phyloP scores from a whole-genome alignment of 2,888 invertebrate species.

The Erebia ligea region DNA sequence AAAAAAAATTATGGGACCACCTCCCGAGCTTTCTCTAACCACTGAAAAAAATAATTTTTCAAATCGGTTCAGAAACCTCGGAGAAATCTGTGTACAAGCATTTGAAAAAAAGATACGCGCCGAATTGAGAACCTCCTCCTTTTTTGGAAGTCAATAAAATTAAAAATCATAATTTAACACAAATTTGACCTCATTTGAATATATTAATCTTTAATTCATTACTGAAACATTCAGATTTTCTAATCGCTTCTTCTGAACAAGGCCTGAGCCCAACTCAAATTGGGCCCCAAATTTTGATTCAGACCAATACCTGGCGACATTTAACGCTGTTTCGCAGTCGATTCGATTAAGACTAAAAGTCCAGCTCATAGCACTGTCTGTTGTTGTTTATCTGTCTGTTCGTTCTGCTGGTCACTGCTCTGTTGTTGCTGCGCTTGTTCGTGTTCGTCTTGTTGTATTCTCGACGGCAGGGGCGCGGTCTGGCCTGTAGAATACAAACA shows the following conservation, averaged over 20 bases:
- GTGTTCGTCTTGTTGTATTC: slow-evolving; percentile 72
- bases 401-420: slow-evolving; percentile 58
- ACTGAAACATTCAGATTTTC: no score
- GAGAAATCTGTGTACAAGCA: no score
- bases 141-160: no score
- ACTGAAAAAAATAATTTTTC: no score
- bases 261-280: background rate
- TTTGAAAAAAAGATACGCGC: no score
- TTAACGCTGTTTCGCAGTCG: background rate
- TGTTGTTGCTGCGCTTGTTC: slow-evolving; percentile 50
- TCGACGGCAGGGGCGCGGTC: slow-evolving; percentile 76
- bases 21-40: no score
- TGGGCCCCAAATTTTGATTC: no score
- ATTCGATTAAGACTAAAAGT: slow-evolving; percentile 30
- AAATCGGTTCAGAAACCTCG: no score
- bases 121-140: no score
- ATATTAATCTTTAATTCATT: background rate
- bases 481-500: slow-evolving; percentile 58
- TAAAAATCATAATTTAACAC: no score
- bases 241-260: slow-evolving; percentile 12
- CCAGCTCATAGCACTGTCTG: slow-evolving; percentile 61
- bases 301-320: background rate
- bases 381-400: slow-evolving; percentile 67
- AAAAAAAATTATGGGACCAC: no score
- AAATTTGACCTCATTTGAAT: no score